Percentiles rank a stretch among this genome's conserved stretches.
Conservation (phyloP, 2,888 invertebrate genomes). For the Papilio demoleus region DNA sequence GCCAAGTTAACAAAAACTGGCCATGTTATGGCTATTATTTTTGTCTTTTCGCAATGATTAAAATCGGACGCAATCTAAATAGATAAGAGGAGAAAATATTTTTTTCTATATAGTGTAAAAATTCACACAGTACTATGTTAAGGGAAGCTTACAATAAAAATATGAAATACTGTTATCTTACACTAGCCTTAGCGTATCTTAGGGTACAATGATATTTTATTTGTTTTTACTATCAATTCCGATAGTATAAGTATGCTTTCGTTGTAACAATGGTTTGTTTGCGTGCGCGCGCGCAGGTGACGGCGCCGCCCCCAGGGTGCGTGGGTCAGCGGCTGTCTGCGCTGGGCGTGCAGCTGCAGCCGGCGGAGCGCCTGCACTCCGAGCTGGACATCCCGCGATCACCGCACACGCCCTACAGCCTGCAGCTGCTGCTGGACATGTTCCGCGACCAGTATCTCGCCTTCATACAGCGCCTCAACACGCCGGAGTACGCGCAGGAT, state of each 20-base stretch:
- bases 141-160: background rate
- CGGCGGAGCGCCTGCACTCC: constrained; percentile 86
- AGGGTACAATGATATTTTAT: background rate
- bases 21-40: background rate
- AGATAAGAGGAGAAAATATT: too few species aligned
- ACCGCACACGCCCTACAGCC: constrained; percentile 91
- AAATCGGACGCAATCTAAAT: too few species aligned
- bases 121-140: too few species aligned
- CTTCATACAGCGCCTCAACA: constrained; percentile 92
- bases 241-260: background rate
- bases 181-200: background rate
- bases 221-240: background rate
- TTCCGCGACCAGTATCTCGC: constrained; percentile 94
- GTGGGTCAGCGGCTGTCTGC: constrained; percentile 95
- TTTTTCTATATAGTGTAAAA: too few species aligned
- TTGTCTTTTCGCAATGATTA: too few species aligned
- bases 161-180: background rate
- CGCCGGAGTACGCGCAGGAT: constrained; percentile 88
- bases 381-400: constrained; percentile 92
- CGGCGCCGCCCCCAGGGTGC: constrained; percentile 95
- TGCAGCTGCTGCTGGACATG: constrained; percentile 94
- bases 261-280: constrained; percentile 7
- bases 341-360: constrained; percentile 86
- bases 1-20: background rate
- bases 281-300: constrained; percentile 61